These are phyloP conservation scores for Coelogynopora nodosa DNA, from an alignment of 2,888 invertebrate genomes.

Conservation along the genomic window DNA sequence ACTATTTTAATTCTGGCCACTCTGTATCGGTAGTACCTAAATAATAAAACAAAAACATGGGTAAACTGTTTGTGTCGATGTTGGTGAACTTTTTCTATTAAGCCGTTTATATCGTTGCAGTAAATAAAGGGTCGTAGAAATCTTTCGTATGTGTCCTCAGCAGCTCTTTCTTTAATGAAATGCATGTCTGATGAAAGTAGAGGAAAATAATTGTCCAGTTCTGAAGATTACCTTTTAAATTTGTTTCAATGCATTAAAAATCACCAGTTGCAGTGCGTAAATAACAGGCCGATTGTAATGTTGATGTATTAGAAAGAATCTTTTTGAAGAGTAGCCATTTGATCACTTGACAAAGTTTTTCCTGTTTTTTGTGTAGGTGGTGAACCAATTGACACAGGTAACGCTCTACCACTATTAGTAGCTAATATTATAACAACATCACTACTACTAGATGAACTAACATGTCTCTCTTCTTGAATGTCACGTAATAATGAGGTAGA, in stretches of 20 bases:
- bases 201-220: conserved; percentile 15
- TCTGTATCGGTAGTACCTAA: conserved; percentile 4
- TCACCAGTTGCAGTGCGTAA: background rate
- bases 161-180: conserved; percentile 6
- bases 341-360: conserved; percentile 1
- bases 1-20: background rate
- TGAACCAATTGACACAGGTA: no score
- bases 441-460: background rate
- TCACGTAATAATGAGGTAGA: no score
- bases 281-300: background rate
- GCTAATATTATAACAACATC: background rate
- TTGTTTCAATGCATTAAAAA: background rate
- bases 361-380: background rate
- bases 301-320: background rate
- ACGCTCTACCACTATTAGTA: background rate
- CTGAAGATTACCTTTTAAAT: conserved; percentile 8
- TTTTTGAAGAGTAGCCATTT: background rate
- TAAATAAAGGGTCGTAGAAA: conserved; percentile 12
- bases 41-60: background rate
- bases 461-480: no score
- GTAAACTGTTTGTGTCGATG: conserved; percentile 8
- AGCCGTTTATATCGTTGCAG: conserved; percentile 11
- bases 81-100: conserved; percentile 7
- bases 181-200: conserved; percentile 20
- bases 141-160: background rate